Conservation (phyloP, 2,888 invertebrate species). For the Melanophora roralis region DNA sequence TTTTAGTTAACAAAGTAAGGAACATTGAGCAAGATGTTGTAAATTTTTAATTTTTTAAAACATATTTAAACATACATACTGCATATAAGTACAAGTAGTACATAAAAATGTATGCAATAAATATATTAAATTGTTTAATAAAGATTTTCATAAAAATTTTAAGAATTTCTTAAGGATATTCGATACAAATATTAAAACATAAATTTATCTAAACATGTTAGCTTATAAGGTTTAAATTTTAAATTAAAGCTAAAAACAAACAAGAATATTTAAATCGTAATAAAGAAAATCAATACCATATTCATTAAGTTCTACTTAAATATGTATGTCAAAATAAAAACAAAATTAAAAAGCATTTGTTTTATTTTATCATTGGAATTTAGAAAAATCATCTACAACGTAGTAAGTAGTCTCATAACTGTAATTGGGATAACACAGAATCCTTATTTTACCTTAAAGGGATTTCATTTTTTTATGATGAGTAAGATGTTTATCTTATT, state of each 20-base stretch:
- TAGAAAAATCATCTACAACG: too few species aligned
- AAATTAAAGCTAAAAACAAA: slow-evolving; percentile 32
- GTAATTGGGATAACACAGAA: too few species aligned
- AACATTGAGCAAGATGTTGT: not conserved
- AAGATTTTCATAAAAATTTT: slow-evolving; percentile 39
- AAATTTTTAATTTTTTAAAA: slow-evolving; percentile 8
- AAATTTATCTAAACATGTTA: slow-evolving; percentile 21
- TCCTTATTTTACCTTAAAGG: too few species aligned
- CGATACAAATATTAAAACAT: slow-evolving; percentile 11
- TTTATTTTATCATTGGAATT: not conserved
- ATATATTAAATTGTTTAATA: not conserved
- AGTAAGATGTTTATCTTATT: too few species aligned
- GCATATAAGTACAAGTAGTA: slow-evolving; percentile 6
- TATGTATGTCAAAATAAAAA: slow-evolving; percentile 51
- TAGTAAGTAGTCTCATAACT: too few species aligned
- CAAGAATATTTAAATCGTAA: slow-evolving; percentile 29
- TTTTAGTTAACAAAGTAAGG: not conserved
- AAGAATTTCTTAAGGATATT: slow-evolving; percentile 43
- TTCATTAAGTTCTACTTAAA: slow-evolving; percentile 58
- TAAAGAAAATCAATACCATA: slow-evolving; percentile 51
- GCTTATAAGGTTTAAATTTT: slow-evolving; percentile 37
- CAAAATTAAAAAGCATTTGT: not conserved
- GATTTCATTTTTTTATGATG: too few species aligned
- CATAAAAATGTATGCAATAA: not conserved
- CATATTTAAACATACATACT: not conserved